phyloP scores from a whole-genome alignment of 2,888 invertebrate species.

The Hirtodrosophila trivittata region DNA sequence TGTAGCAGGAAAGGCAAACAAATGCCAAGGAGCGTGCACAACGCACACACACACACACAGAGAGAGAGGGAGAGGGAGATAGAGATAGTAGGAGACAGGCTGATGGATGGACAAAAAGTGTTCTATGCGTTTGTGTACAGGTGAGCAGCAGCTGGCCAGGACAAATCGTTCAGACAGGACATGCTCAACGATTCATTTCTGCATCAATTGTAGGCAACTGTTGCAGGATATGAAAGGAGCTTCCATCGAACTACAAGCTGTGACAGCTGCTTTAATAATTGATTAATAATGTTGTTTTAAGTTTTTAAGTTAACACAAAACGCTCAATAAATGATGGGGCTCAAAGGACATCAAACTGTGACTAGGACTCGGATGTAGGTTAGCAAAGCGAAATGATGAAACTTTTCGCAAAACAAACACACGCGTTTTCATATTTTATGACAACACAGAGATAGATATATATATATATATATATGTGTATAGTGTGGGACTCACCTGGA shows the following conservation, averaged over 20 bases:
- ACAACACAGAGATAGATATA: slow-evolving; percentile 33
- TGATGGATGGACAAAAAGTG: slow-evolving; percentile 16
- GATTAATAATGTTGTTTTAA: too few species aligned
- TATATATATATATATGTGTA: slow-evolving; percentile 11
- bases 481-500: slow-evolving; percentile 87
- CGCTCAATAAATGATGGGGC: slow-evolving; percentile 48
- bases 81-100: neutral
- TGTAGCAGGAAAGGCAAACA: slow-evolving; percentile 42
- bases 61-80: neutral
- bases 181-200: slow-evolving; percentile 36
- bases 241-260: too few species aligned
- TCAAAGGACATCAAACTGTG: slow-evolving; percentile 1
- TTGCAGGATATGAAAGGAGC: neutral
- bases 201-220: slow-evolving; percentile 45
- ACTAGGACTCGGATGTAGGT: slow-evolving; percentile 35
- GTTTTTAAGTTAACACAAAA: too few species aligned
- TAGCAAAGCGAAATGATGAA: slow-evolving; percentile 42
- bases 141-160: slow-evolving; percentile 34
- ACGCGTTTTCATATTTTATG: slow-evolving; percentile 58
- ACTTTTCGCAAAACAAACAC: slow-evolving; percentile 39
- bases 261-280: too few species aligned
- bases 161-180: slow-evolving; percentile 13
- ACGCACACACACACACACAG: slow-evolving; percentile 1
- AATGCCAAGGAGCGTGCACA: slow-evolving; percentile 37
- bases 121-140: slow-evolving; percentile 37